Evolutionary conservation across 2,797 vertebrate species (phyloP), one percentile per base, ranked within the genome.

Genomic region (Poecilia velifera): DNA sequence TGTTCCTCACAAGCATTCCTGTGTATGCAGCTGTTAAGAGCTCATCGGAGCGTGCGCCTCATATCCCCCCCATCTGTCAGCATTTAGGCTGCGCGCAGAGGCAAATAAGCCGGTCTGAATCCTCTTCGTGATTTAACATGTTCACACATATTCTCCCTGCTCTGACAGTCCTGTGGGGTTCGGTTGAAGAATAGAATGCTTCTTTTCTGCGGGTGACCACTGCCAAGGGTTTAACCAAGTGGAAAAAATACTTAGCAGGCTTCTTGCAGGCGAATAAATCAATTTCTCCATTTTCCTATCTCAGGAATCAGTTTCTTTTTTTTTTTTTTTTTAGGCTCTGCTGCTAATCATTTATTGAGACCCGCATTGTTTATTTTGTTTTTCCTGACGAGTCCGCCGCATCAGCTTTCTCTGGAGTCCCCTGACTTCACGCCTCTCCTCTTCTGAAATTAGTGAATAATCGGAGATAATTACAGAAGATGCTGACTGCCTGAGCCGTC

Each of bases 341-440:
- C 75, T 86, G 79, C 87, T 92, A 89, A 88, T 93, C 91, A 85
- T 76, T 5, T 39, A 6, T 72, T 81, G 82, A 85, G 86, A 89
- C 83, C 62, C 82, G 82, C 64, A 49, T 39, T 46, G 34, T 47
- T 74, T 18, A 47, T 77, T 77, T 83, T 77, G 31, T 87, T 78
- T 59, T 43, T 28, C 4, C 66, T 78, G 81, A 45, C 76, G 34
- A 22, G 78, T 77, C 49, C 59, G 59, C 76, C 77, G 59, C 64
- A 76, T 76, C 77, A 86, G 74, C 73, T 59, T 82, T 73, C 82
- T 53, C 36, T 41, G 49, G 28, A 72, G 57, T 73, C 74, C 70
- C 55, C 39, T 68, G 81, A 79, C 73, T 64, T 74, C 41, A 81
- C 4, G 72, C 59, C 41, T 51, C 39, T 85, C 76, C 72, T 78